These are phyloP conservation scores for Hemicentrotus pulcherrimus DNA, from an alignment of 35 echinoderm and acorn worm genomes.

Conservation along the genomic window DNA sequence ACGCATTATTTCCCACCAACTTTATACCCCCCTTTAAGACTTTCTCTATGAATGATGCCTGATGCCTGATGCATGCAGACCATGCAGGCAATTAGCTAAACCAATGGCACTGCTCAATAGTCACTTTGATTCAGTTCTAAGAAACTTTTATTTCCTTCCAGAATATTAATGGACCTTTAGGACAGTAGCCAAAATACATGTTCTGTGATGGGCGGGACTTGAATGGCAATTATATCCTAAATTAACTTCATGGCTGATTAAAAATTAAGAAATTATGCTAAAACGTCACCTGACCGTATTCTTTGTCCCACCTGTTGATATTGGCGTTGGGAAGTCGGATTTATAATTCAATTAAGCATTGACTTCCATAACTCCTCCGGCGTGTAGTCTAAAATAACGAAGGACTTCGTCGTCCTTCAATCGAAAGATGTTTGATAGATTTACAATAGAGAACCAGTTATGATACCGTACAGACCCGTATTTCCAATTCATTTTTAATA, in stretches of 20 bases:
- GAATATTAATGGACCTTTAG: too few relatives aligned
- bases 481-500: too few relatives aligned
- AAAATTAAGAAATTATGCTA: background rate
- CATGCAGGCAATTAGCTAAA: too few relatives aligned
- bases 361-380: background rate
- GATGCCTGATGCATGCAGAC: too few relatives aligned
- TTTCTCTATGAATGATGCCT: too few relatives aligned
- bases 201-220: background rate
- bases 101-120: too few relatives aligned
- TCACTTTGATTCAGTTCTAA: too few relatives aligned
- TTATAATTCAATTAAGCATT: constrained; percentile 25
- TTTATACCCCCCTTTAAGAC: too few relatives aligned
- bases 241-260: background rate
- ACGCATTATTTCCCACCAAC: too few relatives aligned
- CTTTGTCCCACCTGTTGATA: constrained; percentile 13
- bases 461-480: too few relatives aligned
- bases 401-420: background rate
- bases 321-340: background rate
- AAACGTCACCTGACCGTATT: background rate
- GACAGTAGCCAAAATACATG: background rate
- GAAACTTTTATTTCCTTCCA: too few relatives aligned
- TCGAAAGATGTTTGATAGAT: background rate
- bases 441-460: too few relatives aligned
- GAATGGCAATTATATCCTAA: background rate
- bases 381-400: background rate